Evolutionary conservation across 2,113 vertebrate species (phyloP).

Genomic region (Castor canadensis): DNA sequence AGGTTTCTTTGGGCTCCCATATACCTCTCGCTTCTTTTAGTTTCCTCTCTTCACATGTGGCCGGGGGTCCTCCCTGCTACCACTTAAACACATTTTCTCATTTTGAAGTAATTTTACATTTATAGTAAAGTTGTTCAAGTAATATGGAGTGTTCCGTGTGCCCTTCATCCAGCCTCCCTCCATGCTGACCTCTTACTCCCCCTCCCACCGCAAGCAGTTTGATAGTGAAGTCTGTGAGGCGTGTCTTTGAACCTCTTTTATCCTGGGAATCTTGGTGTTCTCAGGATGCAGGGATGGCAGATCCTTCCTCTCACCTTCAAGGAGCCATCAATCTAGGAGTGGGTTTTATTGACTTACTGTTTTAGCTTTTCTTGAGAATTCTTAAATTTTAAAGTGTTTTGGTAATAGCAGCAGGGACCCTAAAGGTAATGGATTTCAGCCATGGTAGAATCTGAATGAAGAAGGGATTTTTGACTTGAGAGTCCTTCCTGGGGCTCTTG

Average conservation of each 20-base stretch:
- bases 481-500: background rate
- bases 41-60: background rate
- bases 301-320: background rate
- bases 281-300: background rate
- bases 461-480: background rate
- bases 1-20: background rate
- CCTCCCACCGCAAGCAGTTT: background rate
- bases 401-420: background rate
- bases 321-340: background rate
- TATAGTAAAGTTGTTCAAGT: background rate
- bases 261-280: background rate
- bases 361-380: background rate
- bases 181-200: background rate
- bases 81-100: background rate
- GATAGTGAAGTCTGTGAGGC: background rate
- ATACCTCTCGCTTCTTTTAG: background rate
- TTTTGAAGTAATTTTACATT: slow-evolving; percentile 34
- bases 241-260: background rate
- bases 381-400: background rate
- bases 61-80: background rate
- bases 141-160: background rate
- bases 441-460: background rate
- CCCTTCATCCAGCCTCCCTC: background rate
- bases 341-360: background rate
- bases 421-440: background rate